These are phyloP conservation scores for Hesperophylax magnus DNA, from an alignment of 1,140 invertebrate species.

Conservation along the genomic window DNA sequence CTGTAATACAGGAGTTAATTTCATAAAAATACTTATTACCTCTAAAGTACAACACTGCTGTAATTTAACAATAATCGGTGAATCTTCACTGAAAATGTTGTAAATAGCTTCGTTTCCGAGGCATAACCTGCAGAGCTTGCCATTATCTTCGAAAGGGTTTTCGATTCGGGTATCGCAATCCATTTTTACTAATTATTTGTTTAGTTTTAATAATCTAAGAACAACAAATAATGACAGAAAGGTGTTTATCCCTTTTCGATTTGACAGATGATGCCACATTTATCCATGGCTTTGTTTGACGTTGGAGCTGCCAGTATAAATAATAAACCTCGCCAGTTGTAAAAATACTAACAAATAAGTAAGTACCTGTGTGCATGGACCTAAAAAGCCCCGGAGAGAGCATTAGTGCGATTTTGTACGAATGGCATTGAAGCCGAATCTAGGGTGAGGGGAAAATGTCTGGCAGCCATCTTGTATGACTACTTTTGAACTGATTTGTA, in stretches of 20 bases:
- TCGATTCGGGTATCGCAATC: slow-evolving; percentile 21
- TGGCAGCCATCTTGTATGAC: too few species aligned
- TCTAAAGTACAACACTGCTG: slow-evolving; percentile 48
- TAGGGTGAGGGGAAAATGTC: too few species aligned
- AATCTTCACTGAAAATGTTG: slow-evolving; percentile 43
- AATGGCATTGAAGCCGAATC: too few species aligned
- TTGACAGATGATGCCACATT: slow-evolving; percentile 17
- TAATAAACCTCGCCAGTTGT: too few species aligned
- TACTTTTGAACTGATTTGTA: too few species aligned
- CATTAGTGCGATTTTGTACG: too few species aligned
- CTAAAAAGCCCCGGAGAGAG: too few species aligned
- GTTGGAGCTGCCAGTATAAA: background rate
- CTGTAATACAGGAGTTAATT: background rate
- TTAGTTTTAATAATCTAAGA: background rate
- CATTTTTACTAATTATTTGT: slow-evolving; percentile 5
- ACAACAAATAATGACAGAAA: background rate
- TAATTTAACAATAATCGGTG: slow-evolving; percentile 42
- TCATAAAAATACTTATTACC: background rate
- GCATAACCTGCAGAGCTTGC: slow-evolving; percentile 50
- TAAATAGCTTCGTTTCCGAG: slow-evolving; percentile 31
- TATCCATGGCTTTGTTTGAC: background rate
- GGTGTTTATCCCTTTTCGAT: background rate
- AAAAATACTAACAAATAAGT: too few species aligned
- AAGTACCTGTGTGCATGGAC: too few species aligned
- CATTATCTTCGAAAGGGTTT: slow-evolving; percentile 13